Evolutionary conservation across 2,888 invertebrate genomes (phyloP).

Genomic region (Agrilus cyanescens): DNA sequence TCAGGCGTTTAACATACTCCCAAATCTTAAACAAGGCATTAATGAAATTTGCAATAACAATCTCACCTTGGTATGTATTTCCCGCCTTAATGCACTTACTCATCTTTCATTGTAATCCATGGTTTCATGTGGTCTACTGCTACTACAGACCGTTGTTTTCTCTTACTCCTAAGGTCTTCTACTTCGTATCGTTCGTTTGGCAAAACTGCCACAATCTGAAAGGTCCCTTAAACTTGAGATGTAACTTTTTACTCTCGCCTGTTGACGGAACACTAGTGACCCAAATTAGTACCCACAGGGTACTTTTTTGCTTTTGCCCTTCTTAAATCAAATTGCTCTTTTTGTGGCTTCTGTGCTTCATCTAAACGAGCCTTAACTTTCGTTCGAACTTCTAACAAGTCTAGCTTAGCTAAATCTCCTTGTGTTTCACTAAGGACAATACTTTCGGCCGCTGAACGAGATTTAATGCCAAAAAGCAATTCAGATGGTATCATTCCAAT

Average conservation of each 20-base stretch:
- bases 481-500: slow-evolving; percentile 1
- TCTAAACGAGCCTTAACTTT: not conserved
- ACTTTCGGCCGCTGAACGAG: not conserved
- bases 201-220: not conserved
- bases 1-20: no score
- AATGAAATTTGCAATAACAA: no score
- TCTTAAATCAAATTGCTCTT: not conserved
- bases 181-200: slow-evolving; percentile 2
- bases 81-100: not conserved
- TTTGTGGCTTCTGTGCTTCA: not conserved
- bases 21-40: no score
- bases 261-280: not conserved
- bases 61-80: no score
- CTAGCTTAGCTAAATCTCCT: not conserved
- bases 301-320: not conserved
- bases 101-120: slow-evolving; percentile 1
- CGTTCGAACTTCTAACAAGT: not conserved
- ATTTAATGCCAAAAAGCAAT: slow-evolving; percentile 1
- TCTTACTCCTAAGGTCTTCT: slow-evolving; percentile 1
- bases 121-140: slow-evolving; percentile 2
- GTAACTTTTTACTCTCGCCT: slow-evolving; percentile 1
- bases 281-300: not conserved
- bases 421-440: not conserved
- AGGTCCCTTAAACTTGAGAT: slow-evolving; percentile 1
- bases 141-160: not conserved